phyloP scores from a whole-genome alignment of 2,888 invertebrate species.

The Philereme vetulata region DNA sequence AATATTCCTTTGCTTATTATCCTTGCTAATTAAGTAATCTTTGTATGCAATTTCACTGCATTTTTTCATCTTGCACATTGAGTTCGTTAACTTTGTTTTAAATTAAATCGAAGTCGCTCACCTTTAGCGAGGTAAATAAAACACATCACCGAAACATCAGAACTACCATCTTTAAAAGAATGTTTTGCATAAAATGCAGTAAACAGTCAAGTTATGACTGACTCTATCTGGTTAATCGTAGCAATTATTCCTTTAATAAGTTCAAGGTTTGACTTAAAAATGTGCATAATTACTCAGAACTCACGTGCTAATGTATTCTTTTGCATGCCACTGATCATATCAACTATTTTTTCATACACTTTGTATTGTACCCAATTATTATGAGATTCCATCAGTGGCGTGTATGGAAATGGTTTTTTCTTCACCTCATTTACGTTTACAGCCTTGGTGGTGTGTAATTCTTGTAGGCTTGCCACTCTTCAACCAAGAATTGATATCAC shows the following conservation, averaged over 20 bases:
- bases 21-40: conserved; percentile 15
- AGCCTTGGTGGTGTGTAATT: conserved; percentile 66
- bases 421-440: conserved; percentile 58
- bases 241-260: conserved; percentile 52
- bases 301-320: conserved; percentile 68
- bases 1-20: conserved; percentile 11
- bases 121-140: conserved; percentile 18
- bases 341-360: conserved; percentile 52
- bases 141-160: conserved; percentile 22
- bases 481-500: background rate
- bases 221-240: conserved; percentile 33
- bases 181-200: conserved; percentile 31
- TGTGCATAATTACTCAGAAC: conserved; percentile 68
- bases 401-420: conserved; percentile 68
- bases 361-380: conserved; percentile 66
- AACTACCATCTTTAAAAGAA: conserved; percentile 28
- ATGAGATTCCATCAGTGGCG: conserved; percentile 72
- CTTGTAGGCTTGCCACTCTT: conserved; percentile 37
- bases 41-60: conserved; percentile 12
- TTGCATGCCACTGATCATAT: conserved; percentile 70
- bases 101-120: conserved; percentile 23
- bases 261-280: conserved; percentile 68
- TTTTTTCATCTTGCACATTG: conserved; percentile 17
- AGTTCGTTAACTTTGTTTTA: conserved; percentile 25
- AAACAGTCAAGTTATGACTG: conserved; percentile 27